phyloP scores from a whole-genome alignment of 2,797 vertebrate species.

The Florisuga fusca region DNA sequence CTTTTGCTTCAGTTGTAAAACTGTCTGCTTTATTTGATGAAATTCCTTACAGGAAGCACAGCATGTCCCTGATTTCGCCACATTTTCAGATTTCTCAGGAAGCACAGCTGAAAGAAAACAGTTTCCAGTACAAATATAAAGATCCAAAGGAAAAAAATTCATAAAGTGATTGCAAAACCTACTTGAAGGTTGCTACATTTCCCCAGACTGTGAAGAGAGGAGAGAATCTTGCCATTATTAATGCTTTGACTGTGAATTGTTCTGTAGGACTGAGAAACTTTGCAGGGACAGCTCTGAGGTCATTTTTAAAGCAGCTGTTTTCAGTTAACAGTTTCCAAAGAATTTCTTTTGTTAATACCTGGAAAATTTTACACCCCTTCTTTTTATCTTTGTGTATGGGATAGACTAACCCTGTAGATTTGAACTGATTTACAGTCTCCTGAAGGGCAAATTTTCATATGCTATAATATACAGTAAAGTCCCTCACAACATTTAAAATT shows the following conservation, averaged over 20 bases:
- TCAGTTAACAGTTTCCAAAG: conserved; percentile 19
- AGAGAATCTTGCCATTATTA: not conserved
- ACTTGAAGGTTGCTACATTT: not conserved
- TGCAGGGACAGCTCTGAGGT: not conserved
- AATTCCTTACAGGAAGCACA: conserved; percentile 95
- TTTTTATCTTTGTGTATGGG: conserved; percentile 50
- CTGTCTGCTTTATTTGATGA: conserved; percentile 92
- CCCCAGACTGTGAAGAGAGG: not conserved
- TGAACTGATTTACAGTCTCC: conserved; percentile 30
- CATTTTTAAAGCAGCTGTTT: conserved; percentile 59
- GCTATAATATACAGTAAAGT: conserved; percentile 20
- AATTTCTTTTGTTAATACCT: conserved; percentile 52
- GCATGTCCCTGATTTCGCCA: conserved; percentile 86
- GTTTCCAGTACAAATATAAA: conserved; percentile 18
- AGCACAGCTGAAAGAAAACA: conserved; percentile 79
- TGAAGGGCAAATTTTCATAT: conserved; percentile 18
- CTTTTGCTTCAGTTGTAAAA: conserved; percentile 96
- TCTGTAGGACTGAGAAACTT: not conserved
- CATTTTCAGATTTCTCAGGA: conserved; percentile 88
- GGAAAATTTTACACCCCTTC: conserved; percentile 24
- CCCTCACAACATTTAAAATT: not conserved
- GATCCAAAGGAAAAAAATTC: not conserved
- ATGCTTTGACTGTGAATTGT: not conserved
- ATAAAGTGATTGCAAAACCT: not conserved
- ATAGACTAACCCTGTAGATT: conserved; percentile 1